Conservation (phyloP, 2,113 vertebrate species). For the Piprites chloris region DNA sequence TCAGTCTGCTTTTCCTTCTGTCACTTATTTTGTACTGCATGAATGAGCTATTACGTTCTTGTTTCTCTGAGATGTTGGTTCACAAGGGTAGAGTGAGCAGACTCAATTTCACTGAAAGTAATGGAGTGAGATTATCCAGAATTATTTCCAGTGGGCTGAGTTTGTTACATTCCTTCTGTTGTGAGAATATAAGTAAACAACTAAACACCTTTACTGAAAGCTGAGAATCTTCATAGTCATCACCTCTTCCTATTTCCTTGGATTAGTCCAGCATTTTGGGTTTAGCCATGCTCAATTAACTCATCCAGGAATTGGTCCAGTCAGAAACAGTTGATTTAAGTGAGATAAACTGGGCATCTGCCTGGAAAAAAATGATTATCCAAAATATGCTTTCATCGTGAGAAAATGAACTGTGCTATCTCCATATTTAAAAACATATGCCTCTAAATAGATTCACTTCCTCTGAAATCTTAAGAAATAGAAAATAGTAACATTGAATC, state of each 20-base stretch:
- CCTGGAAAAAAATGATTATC: slow-evolving; percentile 70
- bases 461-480: slow-evolving; percentile 20
- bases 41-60: slow-evolving; percentile 67
- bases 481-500: neutral
- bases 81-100: slow-evolving; percentile 70
- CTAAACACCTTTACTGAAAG: slow-evolving; percentile 65
- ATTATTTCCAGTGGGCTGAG: slow-evolving; percentile 79
- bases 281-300: slow-evolving; percentile 81
- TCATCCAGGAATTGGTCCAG: slow-evolving; percentile 74
- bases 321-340: slow-evolving; percentile 77
- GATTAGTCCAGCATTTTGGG: slow-evolving; percentile 72
- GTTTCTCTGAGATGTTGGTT: slow-evolving; percentile 62
- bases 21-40: slow-evolving; percentile 63
- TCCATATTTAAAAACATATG: slow-evolving; percentile 56
- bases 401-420: slow-evolving; percentile 62
- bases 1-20: slow-evolving; percentile 64
- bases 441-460: neutral
- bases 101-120: slow-evolving; percentile 76
- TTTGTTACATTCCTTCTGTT: slow-evolving; percentile 75
- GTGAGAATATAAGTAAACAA: slow-evolving; percentile 77
- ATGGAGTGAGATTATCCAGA: slow-evolving; percentile 80
- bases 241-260: slow-evolving; percentile 65
- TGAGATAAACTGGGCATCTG: slow-evolving; percentile 78
- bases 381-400: slow-evolving; percentile 59
- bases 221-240: slow-evolving; percentile 63